Percentiles rank a stretch among this genome's conserved stretches.
These are phyloP conservation scores for Siniperca chuatsi DNA, from an alignment of 2,113 vertebrate species.

Conservation along the genomic window DNA sequence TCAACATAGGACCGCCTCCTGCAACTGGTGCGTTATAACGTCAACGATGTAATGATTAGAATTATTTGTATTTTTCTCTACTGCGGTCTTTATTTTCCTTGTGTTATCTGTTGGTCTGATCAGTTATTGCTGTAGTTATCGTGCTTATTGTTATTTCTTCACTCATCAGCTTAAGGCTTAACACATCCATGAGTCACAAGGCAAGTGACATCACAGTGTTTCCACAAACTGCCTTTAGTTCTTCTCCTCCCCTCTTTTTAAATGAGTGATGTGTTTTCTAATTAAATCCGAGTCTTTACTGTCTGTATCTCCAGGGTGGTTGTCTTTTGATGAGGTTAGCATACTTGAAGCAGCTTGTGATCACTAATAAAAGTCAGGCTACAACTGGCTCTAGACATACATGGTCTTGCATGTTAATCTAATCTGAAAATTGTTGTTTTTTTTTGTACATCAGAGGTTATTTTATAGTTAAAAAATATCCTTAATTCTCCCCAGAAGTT, in stretches of 20 bases:
- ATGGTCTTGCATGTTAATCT: neutral
- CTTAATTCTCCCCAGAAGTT: neutral
- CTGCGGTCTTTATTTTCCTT: neutral
- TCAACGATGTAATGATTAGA: constrained; percentile 19
- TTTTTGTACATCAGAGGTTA: neutral
- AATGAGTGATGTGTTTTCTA: constrained; percentile 14
- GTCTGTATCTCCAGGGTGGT: neutral
- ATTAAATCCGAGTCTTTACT: neutral
- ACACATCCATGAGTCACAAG: neutral
- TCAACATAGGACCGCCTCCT: neutral
- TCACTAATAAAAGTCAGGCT: constrained; percentile 11
- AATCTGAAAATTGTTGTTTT: neutral
- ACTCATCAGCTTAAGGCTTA: neutral
- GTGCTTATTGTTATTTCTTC: neutral
- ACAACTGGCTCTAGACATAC: neutral
- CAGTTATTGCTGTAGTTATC: neutral
- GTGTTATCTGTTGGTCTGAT: constrained; percentile 14
- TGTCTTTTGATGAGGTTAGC: constrained; percentile 10
- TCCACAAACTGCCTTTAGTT: neutral
- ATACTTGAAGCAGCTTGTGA: constrained; percentile 10
- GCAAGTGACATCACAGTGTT: constrained; percentile 45
- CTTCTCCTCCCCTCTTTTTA: neutral
- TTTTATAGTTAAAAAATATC: neutral
- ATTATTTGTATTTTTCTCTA: constrained; percentile 28
- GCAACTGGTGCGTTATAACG: neutral